Base-by-base conservation (phyloP, 2,113 vertebrate genomes). In the Ceuthmochares aereus region DNA sequence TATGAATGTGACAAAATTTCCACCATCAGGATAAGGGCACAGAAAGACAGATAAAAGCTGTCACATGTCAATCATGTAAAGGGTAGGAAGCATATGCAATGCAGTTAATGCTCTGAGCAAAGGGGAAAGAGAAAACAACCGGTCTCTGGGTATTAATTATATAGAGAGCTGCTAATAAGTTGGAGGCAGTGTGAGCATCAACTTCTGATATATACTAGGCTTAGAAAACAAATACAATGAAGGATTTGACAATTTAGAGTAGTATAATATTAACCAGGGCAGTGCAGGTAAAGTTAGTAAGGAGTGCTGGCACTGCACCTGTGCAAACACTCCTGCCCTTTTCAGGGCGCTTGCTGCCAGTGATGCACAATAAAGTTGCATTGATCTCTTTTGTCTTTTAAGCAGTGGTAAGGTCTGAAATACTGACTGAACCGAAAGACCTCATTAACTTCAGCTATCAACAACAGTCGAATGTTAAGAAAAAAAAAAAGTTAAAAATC, bases 391-490 rank as follows among this genome's bases (percentile, higher is more conserved):
- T 97, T 95, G 86, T 94, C 89, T 94, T 97, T 84, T 93, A 80
- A 74, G 84, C 72, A 86, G 66, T 75, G 34, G 81, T 94, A 77
- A 84, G 73, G 95, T 77, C 94, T 97, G 87, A 96, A 97, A 96
- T 85, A 93, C 84, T 18, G 37, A 93, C 90, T 74, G 88, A 97
- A 96, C 95, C 7, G 12, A 84, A 97, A 96, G 86, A 96, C 92
- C 97, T 97, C 96, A 96, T 97, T 97, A 97, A 96, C 88, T 97
- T 94, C 56, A 84, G 60, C 84, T 88, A 97, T 82, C 93, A 97
- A 95, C 93, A 93, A 91, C 58, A 76, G 89, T 30, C 84, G 93
- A 97, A 96, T 58, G 90, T 87, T 43, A 70, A 40, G 55, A 69
- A 55, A 60, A 69, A 74, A 94, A 88, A 63, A 86, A 94, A 91